Evolutionary conservation across 2,797 vertebrate genomes (phyloP).

Genomic region (Dicrostonyx torquatus): DNA sequence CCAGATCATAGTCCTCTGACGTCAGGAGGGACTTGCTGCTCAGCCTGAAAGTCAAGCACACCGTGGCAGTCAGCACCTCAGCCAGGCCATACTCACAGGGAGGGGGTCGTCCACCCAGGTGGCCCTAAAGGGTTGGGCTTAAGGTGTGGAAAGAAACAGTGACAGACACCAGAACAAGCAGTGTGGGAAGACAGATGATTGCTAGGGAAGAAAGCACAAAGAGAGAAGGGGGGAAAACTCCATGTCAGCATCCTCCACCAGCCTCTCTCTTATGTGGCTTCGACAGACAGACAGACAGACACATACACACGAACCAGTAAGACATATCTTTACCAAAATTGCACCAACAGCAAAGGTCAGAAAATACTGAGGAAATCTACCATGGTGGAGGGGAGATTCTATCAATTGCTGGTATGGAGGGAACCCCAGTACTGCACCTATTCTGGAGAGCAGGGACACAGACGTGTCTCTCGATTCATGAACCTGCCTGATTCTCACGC

Average conservation of each 20-base stretch:
- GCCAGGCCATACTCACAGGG: background rate
- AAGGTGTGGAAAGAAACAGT: background rate
- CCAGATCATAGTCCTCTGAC: conserved; percentile 94
- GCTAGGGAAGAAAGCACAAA: background rate
- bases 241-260: background rate
- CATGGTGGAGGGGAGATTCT: background rate
- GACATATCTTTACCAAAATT: background rate
- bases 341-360: background rate
- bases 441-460: rapidly evolving
- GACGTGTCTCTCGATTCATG: background rate
- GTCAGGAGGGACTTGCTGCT: conserved; percentile 90
- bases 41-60: conserved; percentile 89
- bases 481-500: background rate
- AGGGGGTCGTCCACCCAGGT: background rate
- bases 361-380: background rate
- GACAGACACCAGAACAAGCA: background rate
- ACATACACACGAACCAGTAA: background rate
- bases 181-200: background rate
- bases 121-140: conserved; percentile 18
- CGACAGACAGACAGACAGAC: background rate
- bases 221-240: background rate
- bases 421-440: background rate
- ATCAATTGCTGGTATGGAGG: background rate
- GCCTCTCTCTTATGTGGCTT: background rate
- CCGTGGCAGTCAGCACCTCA: conserved; percentile 62